A percentile compares a stretch with the other conserved stretches of the same genome.
Conservation (phyloP, 2,113 vertebrate genomes). For the Xiphophorus couchianus region DNA sequence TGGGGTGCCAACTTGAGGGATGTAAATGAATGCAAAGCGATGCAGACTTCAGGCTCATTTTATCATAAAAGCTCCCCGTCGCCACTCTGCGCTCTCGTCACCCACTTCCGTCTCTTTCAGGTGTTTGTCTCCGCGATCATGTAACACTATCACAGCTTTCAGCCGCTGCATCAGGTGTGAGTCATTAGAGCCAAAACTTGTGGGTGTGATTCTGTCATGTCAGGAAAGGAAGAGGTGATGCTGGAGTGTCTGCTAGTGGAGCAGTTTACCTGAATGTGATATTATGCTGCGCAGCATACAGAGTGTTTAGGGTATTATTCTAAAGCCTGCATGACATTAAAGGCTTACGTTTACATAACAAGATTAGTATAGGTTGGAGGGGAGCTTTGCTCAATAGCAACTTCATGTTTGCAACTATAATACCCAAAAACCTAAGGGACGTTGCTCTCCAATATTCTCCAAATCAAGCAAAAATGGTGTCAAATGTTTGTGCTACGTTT, state of each 20-base stretch:
- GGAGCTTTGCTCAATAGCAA: not conserved
- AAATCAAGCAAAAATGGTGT: too few relatives aligned
- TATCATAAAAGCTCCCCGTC: conserved; percentile 54
- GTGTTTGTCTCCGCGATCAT: conserved; percentile 31
- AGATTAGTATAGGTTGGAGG: not conserved
- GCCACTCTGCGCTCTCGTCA: conserved; percentile 37
- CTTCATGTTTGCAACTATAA: not conserved
- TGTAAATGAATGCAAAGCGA: conserved; percentile 56
- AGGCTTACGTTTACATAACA: conserved; percentile 12
- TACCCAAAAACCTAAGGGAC: not conserved
- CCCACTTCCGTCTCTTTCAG: conserved; percentile 44
- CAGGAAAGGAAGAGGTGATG: conserved; percentile 9
- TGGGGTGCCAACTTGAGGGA: conserved; percentile 20
- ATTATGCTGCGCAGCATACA: not conserved
- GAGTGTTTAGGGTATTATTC: conserved; percentile 11
- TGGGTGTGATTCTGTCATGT: conserved; percentile 36
- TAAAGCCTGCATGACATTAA: conserved; percentile 2
- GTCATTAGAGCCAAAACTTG: conserved; percentile 26
- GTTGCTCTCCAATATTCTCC: too few relatives aligned
- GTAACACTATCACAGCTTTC: conserved; percentile 18
- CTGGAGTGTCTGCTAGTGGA: conserved; percentile 1
- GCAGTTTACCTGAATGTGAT: conserved; percentile 19
- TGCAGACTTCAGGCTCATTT: conserved; percentile 49
- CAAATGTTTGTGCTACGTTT: too few relatives aligned
- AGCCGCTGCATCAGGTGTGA: conserved; percentile 16